These are phyloP conservation scores for Neolamprologus sp. DNA, from an alignment of 2,113 vertebrate genomes.

Conservation along the genomic window DNA sequence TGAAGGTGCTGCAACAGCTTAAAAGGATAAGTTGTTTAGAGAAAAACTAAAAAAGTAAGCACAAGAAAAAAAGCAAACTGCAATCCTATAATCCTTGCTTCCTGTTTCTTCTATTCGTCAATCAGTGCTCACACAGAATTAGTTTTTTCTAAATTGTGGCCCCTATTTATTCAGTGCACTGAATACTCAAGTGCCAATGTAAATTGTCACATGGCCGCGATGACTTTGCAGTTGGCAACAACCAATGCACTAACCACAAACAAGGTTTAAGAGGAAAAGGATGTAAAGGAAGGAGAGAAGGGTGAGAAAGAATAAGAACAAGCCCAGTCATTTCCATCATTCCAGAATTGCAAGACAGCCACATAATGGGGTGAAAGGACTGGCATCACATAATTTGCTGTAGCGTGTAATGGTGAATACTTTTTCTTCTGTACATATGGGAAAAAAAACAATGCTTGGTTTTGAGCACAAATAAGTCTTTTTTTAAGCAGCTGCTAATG, in stretches of 20 bases:
- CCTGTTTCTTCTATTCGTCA: background rate
- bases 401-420: background rate
- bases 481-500: background rate
- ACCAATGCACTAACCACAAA: background rate
- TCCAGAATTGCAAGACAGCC: background rate
- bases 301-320: background rate
- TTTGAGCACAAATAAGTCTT: background rate
- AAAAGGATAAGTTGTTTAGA: background rate
- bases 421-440: background rate
- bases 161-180: background rate
- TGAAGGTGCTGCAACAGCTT: background rate
- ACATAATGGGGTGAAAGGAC: background rate
- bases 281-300: background rate
- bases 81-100: background rate
- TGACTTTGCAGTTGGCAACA: background rate
- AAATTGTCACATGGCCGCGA: background rate
- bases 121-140: background rate
- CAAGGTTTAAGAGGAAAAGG: background rate
- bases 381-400: background rate
- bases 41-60: background rate
- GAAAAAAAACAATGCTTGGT: fast-evolving
- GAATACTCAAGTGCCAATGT: background rate
- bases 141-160: background rate
- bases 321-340: background rate
- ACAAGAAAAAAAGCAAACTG: background rate